A percentile compares a stretch with the other conserved stretches of the same genome.
Evolutionary conservation across 2,888 invertebrate species (phyloP).

Genomic region (Dendrolimus pini): DNA sequence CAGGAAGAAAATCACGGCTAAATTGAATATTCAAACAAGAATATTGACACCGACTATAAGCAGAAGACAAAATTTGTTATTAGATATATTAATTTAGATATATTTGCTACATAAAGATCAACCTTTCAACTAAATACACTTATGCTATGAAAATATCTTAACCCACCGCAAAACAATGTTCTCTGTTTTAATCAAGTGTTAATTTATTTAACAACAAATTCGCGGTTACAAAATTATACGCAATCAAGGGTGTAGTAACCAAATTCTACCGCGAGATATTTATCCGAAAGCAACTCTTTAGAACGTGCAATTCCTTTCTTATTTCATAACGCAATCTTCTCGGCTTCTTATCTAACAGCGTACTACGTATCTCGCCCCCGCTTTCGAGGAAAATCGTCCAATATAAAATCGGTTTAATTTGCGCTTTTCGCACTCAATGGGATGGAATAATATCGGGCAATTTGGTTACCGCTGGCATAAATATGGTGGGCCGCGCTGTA

Average conservation of each 20-base stretch:
- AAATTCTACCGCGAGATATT: slow-evolving; percentile 42
- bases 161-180: neutral
- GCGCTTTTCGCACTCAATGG: slow-evolving; percentile 78
- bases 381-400: slow-evolving; percentile 72
- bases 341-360: slow-evolving; percentile 69
- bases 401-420: slow-evolving; percentile 78
- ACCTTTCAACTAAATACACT: too few relatives aligned
- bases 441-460: slow-evolving; percentile 77
- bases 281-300: slow-evolving; percentile 65
- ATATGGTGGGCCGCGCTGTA: slow-evolving; percentile 72
- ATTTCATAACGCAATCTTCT: slow-evolving; percentile 76
- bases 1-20: too few relatives aligned
- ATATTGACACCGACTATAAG: too few relatives aligned
- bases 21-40: too few relatives aligned
- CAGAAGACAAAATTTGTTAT: too few relatives aligned
- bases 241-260: slow-evolving; percentile 40
- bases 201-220: slow-evolving; percentile 23
- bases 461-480: slow-evolving; percentile 76
- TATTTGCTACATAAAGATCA: too few relatives aligned
- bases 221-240: slow-evolving; percentile 34
- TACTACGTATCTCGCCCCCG: slow-evolving; percentile 73
- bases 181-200: slow-evolving; percentile 5
- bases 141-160: neutral
- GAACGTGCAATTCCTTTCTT: slow-evolving; percentile 69
- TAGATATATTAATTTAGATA: too few relatives aligned